These are phyloP conservation scores for Drosophila suzukii DNA, from an alignment of 1,140 invertebrate genomes.

Conservation along the genomic window DNA sequence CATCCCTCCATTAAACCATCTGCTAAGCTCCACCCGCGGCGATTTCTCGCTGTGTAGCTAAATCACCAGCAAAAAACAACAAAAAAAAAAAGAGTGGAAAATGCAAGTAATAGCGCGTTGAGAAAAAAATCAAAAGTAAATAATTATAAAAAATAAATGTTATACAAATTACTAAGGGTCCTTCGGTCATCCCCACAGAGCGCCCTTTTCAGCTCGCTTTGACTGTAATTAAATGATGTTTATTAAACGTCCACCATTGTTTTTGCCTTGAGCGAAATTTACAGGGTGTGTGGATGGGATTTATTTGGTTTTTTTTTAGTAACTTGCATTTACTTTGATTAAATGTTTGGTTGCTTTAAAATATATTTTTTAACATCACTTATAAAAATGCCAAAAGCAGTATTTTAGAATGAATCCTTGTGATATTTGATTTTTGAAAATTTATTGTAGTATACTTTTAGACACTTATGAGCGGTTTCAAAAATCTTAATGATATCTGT, in stretches of 20 bases:
- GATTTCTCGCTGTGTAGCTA: conserved; percentile 32
- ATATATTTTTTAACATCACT: too few relatives aligned
- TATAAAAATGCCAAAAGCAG: too few relatives aligned
- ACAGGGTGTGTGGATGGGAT: conserved; percentile 1
- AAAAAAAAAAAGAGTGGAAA: conserved; percentile 12
- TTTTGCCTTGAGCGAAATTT: conserved; percentile 3
- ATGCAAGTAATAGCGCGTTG: conserved; percentile 2
- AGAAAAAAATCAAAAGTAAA: conserved; percentile 41
- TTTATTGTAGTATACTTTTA: too few relatives aligned
- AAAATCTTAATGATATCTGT: too few relatives aligned
- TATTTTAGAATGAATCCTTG: too few relatives aligned
- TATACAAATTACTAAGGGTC: conserved; percentile 67
- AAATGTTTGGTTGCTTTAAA: neutral
- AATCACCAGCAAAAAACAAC: conserved; percentile 14
- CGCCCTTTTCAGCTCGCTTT: conserved; percentile 39
- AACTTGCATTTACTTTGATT: neutral
- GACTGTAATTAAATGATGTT: conserved; percentile 76
- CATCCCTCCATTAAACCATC: conserved; percentile 7
- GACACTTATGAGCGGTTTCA: too few relatives aligned
- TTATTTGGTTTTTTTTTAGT: neutral
- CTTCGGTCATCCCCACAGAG: conserved; percentile 28
- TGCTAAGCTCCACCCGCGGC: conserved; percentile 31
- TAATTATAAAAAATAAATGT: conserved; percentile 63
- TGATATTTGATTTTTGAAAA: too few relatives aligned
- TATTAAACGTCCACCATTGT: conserved; percentile 56